Conservation (phyloP, 2,888 invertebrate genomes). For the Petrolisthes manimaculis region DNA sequence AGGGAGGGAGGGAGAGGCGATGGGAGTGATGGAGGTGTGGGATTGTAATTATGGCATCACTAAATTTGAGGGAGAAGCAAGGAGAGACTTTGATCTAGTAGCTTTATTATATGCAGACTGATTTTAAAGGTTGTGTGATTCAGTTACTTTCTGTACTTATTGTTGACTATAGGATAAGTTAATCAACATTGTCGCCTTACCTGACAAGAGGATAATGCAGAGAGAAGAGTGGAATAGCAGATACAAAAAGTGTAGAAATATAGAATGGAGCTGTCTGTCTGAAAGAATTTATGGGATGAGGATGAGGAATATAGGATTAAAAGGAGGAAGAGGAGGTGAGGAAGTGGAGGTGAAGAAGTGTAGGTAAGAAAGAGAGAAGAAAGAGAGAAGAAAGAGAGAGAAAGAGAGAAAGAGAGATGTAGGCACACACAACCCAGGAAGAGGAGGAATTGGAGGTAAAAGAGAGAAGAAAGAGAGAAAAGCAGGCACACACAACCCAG, state of each 20-base stretch:
- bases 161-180: no score
- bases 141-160: no score
- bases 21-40: neutral
- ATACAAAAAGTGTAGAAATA: no score
- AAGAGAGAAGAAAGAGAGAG: neutral
- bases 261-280: no score
- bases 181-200: no score
- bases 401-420: conserved; percentile 2
- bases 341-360: neutral
- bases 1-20: neutral
- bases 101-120: no score
- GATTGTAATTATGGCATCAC: neutral
- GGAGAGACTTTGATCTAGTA: no score
- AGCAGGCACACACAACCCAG: neutral
- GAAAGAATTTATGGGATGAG: neutral
- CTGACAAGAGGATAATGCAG: no score
- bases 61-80: no score
- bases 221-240: no score
- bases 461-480: neutral
- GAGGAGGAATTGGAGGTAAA: neutral
- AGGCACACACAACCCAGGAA: neutral
- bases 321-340: neutral
- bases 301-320: neutral
- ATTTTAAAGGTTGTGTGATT: no score
- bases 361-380: neutral